These are phyloP conservation scores for Eumacrocentrus americanus DNA, from an alignment of 2,888 invertebrate species.

Conservation along the genomic window DNA sequence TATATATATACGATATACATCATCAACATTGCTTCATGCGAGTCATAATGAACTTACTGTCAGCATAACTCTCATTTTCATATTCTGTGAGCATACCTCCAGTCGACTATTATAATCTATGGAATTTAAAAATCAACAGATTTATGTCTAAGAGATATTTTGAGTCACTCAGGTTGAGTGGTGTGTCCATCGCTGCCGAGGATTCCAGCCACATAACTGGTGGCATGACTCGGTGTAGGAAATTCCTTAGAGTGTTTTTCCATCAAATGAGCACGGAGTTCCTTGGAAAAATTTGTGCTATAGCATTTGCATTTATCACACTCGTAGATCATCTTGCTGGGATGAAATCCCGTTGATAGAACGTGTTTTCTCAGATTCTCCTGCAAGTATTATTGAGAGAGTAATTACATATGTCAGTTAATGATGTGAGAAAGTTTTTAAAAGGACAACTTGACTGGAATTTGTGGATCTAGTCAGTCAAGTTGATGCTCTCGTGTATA, in stretches of 20 bases:
- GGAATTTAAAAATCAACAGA: neutral
- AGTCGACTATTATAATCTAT: no score
- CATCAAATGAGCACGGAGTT: conserved; percentile 71
- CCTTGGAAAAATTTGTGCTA: conserved; percentile 71
- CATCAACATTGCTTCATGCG: no score
- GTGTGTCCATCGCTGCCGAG: conserved; percentile 8
- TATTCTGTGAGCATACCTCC: no score
- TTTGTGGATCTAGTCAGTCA: no score
- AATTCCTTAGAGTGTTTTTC: conserved; percentile 66
- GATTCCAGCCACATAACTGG: conserved; percentile 58
- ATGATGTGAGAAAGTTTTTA: no score
- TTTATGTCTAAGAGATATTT: neutral
- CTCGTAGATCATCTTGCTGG: conserved; percentile 78
- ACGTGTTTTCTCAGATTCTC: conserved; percentile 91
- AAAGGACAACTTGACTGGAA: no score
- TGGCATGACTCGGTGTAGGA: conserved; percentile 63
- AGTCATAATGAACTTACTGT: no score
- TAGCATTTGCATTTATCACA: conserved; percentile 71
- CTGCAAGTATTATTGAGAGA: conserved; percentile 57
- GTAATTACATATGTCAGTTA: neutral
- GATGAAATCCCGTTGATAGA: conserved; percentile 77
- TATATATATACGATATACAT: neutral
- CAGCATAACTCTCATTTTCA: no score
- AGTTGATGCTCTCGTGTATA: neutral
- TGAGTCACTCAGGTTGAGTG: conserved; percentile 8